Evolutionary conservation across 2,888 invertebrate species (phyloP).

Genomic region (Tetragonula carbonaria): DNA sequence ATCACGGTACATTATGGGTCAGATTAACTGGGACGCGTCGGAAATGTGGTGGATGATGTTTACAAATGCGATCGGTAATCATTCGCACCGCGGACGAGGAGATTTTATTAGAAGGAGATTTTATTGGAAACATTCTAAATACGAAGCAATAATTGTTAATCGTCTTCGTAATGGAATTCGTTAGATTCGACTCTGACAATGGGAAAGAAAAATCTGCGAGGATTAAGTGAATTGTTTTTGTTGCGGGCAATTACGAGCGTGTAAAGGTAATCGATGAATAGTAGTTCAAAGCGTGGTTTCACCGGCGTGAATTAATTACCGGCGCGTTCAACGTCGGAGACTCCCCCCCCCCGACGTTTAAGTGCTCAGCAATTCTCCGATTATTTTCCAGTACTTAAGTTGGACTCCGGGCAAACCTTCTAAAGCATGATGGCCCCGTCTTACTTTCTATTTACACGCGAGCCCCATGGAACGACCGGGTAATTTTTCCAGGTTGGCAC

Average conservation of each 20-base stretch:
- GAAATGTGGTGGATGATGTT: neutral
- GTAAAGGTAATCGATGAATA: neutral
- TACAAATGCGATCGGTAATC: neutral
- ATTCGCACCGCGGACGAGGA: neutral
- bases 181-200: too few species aligned
- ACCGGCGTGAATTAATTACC: neutral
- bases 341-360: neutral
- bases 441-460: constrained; percentile 39
- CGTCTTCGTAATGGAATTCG: neutral
- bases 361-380: constrained; percentile 15
- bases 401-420: constrained; percentile 18
- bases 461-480: constrained; percentile 3
- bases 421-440: constrained; percentile 1
- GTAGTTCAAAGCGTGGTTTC: neutral
- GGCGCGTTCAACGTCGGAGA: neutral
- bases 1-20: neutral
- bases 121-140: neutral
- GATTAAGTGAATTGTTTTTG: neutral
- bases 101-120: neutral
- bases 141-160: neutral
- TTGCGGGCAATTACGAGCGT: neutral
- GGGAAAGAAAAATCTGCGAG: neutral
- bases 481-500: constrained; percentile 28
- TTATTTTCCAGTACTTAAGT: constrained; percentile 45
- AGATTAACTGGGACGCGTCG: neutral